phyloP scores from a whole-genome alignment of 2,888 invertebrate genomes.

The Sinhomidia bicolor region DNA sequence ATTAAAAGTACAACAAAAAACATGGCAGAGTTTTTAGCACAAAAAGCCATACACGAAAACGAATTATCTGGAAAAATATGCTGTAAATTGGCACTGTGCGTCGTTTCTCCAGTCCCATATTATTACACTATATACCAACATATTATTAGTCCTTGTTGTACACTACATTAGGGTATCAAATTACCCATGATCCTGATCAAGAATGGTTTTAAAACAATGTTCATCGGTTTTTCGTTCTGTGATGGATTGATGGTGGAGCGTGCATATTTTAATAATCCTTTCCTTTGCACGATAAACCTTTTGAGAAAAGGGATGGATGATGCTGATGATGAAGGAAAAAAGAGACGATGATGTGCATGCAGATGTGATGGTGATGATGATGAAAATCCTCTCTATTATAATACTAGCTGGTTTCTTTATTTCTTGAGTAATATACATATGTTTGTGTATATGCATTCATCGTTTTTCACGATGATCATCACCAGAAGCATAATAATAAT shows the following conservation, averaged over 20 bases:
- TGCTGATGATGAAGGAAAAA: no score
- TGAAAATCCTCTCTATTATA: not conserved
- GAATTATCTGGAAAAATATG: slow-evolving; percentile 1
- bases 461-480: slow-evolving; percentile 19
- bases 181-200: slow-evolving; percentile 21
- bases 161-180: slow-evolving; percentile 23
- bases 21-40: not conserved
- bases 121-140: no score
- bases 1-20: not conserved
- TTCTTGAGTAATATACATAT: no score
- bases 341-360: slow-evolving; percentile 1
- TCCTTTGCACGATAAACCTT: not conserved
- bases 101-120: no score
- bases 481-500: slow-evolving; percentile 27
- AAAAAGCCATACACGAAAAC: not conserved
- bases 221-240: no score
- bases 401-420: not conserved
- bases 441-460: no score
- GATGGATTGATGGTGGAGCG: slow-evolving; percentile 14
- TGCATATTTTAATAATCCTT: slow-evolving; percentile 41
- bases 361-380: not conserved
- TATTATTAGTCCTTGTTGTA: not conserved
- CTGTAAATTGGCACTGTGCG: not conserved
- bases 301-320: not conserved
- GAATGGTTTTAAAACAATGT: not conserved